Evolutionary conservation across 2,113 vertebrate genomes (phyloP), one percentile per base, ranked within the genome.

Genomic region (Strigops habroptila): DNA sequence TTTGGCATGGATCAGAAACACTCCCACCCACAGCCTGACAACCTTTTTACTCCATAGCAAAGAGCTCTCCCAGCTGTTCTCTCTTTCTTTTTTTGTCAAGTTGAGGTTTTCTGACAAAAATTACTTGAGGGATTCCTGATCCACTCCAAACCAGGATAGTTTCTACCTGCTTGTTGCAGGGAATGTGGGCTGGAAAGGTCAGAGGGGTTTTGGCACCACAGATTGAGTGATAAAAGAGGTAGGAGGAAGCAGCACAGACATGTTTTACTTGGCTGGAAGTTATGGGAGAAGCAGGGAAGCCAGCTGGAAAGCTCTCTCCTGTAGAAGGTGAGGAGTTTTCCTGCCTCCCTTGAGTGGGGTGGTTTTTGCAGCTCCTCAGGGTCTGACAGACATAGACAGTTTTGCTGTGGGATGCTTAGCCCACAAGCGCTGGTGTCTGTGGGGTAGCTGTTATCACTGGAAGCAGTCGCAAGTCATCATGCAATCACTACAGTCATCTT

Each of bases 131-230:
- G 48, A 76, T 76, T 85, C 68, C 70, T 68, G 46, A 60, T 51
- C 51, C 53, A 0, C 55, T 46, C 28, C 60, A 74, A 33, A 64
- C 16, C 28, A 37, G 5, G 33, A 39, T 0, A 1, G 3, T 46
- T 86, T 41, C 73, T 57, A 37, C 37, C 48, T 84, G 33, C 67
- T 35, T 63, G 52, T 37, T 37, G 33, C 39, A 31, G 53, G 73
- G 21, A 0, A 21, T 55, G 88, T 82, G 53, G 79, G 84, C 90
- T 78, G 73, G 6, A 6, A 69, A 30, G 68, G 64, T 59, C 81
- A 46, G 25, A 63, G 55, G 46, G 53, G 2, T 44, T 46, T 13
- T 89, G 70, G n/a, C 89, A 91, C 44, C 53, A 57, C 79, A 91
- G 80, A 57, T 2, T 52, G 81, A 23, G 60, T 65, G 64, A 39